A percentile compares a stretch with the other conserved stretches of the same genome.
Evolutionary conservation across 2,797 vertebrate genomes (phyloP).

Genomic region (Anas bahamensis): DNA sequence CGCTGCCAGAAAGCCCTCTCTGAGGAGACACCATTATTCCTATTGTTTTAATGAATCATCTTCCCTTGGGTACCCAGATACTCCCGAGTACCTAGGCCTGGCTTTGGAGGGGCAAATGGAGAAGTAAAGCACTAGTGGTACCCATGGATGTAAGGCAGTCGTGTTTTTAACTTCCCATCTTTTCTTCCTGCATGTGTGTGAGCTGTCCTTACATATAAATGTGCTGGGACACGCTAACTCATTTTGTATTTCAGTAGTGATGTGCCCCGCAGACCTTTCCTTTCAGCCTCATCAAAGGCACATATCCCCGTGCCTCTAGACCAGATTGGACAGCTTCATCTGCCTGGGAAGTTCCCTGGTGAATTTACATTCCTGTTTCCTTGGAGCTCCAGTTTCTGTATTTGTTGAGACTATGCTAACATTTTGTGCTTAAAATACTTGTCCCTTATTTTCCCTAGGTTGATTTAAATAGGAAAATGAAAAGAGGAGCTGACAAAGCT

Average conservation of each 20-base stretch:
- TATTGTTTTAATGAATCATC: background rate
- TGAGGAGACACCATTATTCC: background rate
- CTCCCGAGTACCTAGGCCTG: background rate
- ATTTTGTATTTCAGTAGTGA: background rate
- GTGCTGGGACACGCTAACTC: background rate
- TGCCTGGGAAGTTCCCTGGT: background rate
- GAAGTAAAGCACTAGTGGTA: background rate
- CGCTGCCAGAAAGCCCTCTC: background rate
- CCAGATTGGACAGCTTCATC: background rate
- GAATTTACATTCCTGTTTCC: conserved; percentile 15
- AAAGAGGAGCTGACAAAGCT: background rate
- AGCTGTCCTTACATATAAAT: background rate
- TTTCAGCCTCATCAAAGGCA: background rate
- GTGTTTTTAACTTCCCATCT: background rate
- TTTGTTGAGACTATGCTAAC: background rate
- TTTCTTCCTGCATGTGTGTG: background rate
- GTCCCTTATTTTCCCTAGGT: background rate
- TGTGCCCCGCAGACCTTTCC: background rate
- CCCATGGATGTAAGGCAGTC: background rate
- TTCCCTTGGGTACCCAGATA: background rate
- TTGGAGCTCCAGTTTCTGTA: background rate
- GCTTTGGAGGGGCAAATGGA: background rate
- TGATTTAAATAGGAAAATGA: conserved; percentile 34
- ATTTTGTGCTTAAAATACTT: conserved; percentile 11
- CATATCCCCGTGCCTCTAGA: background rate